Base-by-base conservation (phyloP, 1,140 invertebrate genomes). In the Cyphomyrmex costatus region DNA sequence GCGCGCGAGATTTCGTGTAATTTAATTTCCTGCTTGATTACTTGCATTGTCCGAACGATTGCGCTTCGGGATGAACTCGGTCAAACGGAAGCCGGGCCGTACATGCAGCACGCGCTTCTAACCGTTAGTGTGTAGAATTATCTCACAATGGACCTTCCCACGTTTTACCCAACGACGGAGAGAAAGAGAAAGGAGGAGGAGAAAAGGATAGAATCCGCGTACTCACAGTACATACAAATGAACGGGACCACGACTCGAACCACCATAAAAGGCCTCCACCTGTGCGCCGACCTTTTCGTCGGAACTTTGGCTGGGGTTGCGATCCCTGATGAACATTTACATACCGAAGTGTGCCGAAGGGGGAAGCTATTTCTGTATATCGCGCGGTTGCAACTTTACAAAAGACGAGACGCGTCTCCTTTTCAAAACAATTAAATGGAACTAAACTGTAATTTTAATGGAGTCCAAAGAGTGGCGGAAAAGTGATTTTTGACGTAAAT, bases 61-160 rank as follows among this genome's bases (percentile, higher is more conserved):
- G 78, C 73, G 61, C 70, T 86, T 89, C 80, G 89, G 74, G 89
- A 90, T 88, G 83, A 91, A 89, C 89, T 89, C 92, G 89, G 80
- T 87, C 91, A 88, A 90, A 89, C 93, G 93, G 93, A 93, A 92
- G 90, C 90, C 65, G 65, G 65, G 89, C 68, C 87, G 51, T 84
- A 91, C 91, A n/a, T n/a, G n/a, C n/a, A 86, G 91, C 93, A 93
- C 89, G 91, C 93, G 92, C 89, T 89, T 74, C 85, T 70, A 88
- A 92, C 91, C 88, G 91, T 94, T 93, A 92, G 90, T 86, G 88
- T 90, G 86, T 79, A 90, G 92, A 91, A 92, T 93, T 93, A 93
- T 92, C 91, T 93, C 91, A 93, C 92, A 94, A 92, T 93, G 89
- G 91, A 87, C 27, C 92, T 93, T 94, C 92, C 92, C 92, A 92